Evolutionary conservation across 2,888 invertebrate species (phyloP), one percentile per base, ranked within the genome.

Genomic region (Acleris laterana): DNA sequence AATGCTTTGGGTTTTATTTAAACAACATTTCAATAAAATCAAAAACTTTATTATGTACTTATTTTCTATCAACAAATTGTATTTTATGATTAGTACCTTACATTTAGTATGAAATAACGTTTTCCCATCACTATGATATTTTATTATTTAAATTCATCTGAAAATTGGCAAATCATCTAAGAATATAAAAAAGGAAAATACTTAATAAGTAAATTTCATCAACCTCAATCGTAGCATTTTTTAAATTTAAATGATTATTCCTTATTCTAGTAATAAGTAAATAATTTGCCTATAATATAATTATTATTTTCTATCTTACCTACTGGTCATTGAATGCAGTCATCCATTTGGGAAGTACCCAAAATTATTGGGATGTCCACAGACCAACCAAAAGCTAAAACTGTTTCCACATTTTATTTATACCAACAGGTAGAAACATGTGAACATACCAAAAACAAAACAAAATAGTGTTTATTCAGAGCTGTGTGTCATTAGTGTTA

Each of bases 1-100:
- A 70, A 65, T 69, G 16, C 57, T 60, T 52, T 69, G 57, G 61
- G 53, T 71, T 69, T 75, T 70, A 69, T 69, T 74, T 57, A 51
- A 67, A 57, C 52, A 32, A 51, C 38, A 22, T 19, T 49, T 57
- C 38, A 62, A 57, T 66, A 66, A 66, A 66, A 57, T 62, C 62
- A 57, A 66, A 66, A 66, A 51, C 62, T 66, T 66, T 66, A 66
- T 66, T 66, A 57, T 48, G 25, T 16, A 46, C 55, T 55, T 50
- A 51, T 57, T 52, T 48, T 53, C 61, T 61, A 52, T 57, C 46
- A 66, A 62, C 56, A 66, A 57, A 52, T 62, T 55, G 17, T 49
- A 60, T 60, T 60, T 51, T 28, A 60, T 9, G 46, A 66, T 62
- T 66, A 57, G 48, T 62, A 62, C 56, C 60, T 62, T 50, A 65